Conservation (phyloP, 2,888 invertebrate genomes). For the Trissolcus japonicus region DNA sequence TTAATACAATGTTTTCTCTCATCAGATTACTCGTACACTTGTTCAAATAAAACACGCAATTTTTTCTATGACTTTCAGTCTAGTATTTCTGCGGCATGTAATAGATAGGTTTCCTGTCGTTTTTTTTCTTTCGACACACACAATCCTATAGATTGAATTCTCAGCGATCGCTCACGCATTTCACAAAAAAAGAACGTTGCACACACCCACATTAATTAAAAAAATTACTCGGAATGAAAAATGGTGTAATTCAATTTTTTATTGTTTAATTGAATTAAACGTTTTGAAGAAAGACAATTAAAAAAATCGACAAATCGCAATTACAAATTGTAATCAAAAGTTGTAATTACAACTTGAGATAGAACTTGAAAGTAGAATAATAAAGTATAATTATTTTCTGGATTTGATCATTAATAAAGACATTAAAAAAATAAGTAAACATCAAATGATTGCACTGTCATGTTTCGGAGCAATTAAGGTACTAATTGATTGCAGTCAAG, state of each 20-base stretch:
- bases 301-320: not conserved
- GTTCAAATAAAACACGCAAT: slow-evolving; percentile 16
- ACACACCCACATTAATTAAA: not conserved
- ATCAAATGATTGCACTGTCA: not conserved
- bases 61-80: slow-evolving; percentile 61
- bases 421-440: slow-evolving; percentile 3
- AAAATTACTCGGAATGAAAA: too few species aligned
- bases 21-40: slow-evolving; percentile 7
- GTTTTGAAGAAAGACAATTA: too few species aligned
- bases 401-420: not conserved
- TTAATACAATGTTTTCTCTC: too few species aligned
- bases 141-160: slow-evolving; percentile 57
- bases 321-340: not conserved
- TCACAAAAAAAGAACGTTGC: not conserved
- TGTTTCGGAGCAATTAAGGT: too few species aligned
- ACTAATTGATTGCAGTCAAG: too few species aligned
- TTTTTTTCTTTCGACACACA: slow-evolving; percentile 59
- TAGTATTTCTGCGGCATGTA: slow-evolving; percentile 66
- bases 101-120: slow-evolving; percentile 64
- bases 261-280: too few species aligned
- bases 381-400: too few species aligned
- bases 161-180: slow-evolving; percentile 42
- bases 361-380: too few species aligned
- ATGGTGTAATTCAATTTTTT: too few species aligned
- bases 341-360: too few species aligned